phyloP scores from a whole-genome alignment of 2,797 vertebrate species.

The Macropodus opercularis region DNA sequence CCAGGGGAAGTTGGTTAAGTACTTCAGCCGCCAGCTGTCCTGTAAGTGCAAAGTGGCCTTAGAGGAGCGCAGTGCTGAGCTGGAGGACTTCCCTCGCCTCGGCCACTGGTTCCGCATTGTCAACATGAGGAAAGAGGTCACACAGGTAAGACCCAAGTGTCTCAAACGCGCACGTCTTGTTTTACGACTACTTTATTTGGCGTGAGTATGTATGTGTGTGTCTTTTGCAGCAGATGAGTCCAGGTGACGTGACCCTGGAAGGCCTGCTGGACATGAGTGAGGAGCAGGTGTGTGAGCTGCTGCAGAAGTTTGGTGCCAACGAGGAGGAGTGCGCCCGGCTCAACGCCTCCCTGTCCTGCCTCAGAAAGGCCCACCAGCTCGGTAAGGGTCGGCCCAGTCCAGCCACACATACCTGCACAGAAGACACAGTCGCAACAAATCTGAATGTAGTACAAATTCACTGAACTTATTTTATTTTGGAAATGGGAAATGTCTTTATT shows the following conservation, averaged over 20 bases:
- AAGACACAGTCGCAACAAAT: too few relatives aligned
- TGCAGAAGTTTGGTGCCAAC: conserved; percentile 94
- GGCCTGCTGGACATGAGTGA: conserved; percentile 92
- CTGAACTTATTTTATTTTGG: too few relatives aligned
- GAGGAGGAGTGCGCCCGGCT: conserved; percentile 93
- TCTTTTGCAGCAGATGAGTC: conserved; percentile 85
- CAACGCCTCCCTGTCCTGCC: conserved; percentile 95
- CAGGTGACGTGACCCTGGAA: conserved; percentile 91
- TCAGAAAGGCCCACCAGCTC: conserved; percentile 90
- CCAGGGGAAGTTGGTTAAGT: conserved; percentile 98
- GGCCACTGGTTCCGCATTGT: conserved; percentile 97
- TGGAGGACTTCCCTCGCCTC: conserved; percentile 94
- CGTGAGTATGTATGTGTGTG: neutral
- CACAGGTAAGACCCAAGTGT: conserved; percentile 81
- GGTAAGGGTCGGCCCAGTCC: conserved; percentile 78
- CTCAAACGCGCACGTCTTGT: neutral
- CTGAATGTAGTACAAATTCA: too few relatives aligned
- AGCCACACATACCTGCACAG: neutral
- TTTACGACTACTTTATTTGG: too few relatives aligned
- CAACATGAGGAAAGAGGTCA: conserved; percentile 94
- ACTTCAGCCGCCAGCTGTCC: conserved; percentile 98
- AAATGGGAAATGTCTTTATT: too few relatives aligned
- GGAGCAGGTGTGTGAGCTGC: conserved; percentile 90
- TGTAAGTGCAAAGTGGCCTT: conserved; percentile 96
- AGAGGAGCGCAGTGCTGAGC: conserved; percentile 90